Percentiles rank a stretch among this genome's conserved stretches.
phyloP scores from a whole-genome alignment of 2,888 invertebrate species.

The Cheilosia soror region DNA sequence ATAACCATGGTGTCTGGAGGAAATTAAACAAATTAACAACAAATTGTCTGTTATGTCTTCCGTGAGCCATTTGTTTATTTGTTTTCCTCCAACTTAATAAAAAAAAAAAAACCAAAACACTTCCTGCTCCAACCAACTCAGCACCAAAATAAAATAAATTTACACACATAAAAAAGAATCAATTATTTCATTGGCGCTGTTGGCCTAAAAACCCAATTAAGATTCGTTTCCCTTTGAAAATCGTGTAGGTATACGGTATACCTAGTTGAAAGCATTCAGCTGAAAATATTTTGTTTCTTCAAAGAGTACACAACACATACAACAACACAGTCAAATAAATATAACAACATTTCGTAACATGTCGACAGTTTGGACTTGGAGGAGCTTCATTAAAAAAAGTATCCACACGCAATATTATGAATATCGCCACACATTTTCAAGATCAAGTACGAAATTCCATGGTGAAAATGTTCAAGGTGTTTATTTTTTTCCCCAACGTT shows the following conservation, averaged over 20 bases:
- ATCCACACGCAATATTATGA: slow-evolving; percentile 5
- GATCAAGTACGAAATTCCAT: slow-evolving; percentile 64
- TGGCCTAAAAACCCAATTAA: slow-evolving; percentile 73
- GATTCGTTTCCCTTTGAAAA: slow-evolving; percentile 71
- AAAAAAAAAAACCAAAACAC: slow-evolving; percentile 4
- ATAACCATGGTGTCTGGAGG: slow-evolving; percentile 57
- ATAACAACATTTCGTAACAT: slow-evolving; percentile 53
- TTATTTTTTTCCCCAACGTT: neutral
- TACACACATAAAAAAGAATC: slow-evolving; percentile 27
- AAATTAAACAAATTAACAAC: slow-evolving; percentile 28
- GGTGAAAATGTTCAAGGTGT: slow-evolving; percentile 59
- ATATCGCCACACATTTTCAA: slow-evolving; percentile 53
- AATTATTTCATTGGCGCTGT: slow-evolving; percentile 60
- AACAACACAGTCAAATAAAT: neutral
- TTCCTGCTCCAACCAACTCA: slow-evolving; percentile 44
- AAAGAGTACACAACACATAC: neutral
- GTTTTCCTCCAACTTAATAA: neutral
- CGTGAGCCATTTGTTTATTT: slow-evolving; percentile 26
- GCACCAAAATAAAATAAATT: slow-evolving; percentile 12
- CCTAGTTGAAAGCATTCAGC: slow-evolving; percentile 53
- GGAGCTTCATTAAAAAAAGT: slow-evolving; percentile 43
- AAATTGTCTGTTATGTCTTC: slow-evolving; percentile 44
- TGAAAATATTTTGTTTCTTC: slow-evolving; percentile 25
- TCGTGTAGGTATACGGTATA: slow-evolving; percentile 15
- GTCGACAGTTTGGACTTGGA: slow-evolving; percentile 17